phyloP scores from a whole-genome alignment of 1,140 invertebrate genomes.

The Nebria ingens region DNA sequence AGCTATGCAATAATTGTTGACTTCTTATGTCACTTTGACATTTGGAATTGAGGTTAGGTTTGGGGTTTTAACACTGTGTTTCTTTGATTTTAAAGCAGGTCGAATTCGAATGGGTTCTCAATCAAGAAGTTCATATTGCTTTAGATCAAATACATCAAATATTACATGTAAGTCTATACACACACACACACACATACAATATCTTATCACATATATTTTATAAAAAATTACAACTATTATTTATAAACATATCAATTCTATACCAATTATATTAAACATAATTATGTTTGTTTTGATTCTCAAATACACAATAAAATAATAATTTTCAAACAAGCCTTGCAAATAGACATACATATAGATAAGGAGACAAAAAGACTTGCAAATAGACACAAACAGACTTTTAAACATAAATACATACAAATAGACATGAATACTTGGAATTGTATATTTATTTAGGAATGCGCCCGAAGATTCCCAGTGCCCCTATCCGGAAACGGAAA shows the following conservation, averaged over 20 bases:
- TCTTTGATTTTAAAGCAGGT: conserved; percentile 61
- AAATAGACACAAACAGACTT: no score
- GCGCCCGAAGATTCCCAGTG: conserved; percentile 72
- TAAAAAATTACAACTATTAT: conserved; percentile 10
- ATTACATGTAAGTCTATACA: conserved; percentile 58
- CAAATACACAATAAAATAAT: conserved; percentile 12
- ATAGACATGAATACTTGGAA: no score
- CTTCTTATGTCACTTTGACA: no score
- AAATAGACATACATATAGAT: no score
- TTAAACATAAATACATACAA: no score
- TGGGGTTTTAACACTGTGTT: conserved; percentile 26
- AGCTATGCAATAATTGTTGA: no score
- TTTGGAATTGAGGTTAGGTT: conserved; percentile 34
- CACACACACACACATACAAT: no score
- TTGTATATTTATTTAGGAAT: no score
- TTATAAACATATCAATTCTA: conserved; percentile 12
- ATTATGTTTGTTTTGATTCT: conserved; percentile 13
- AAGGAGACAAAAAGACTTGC: no score
- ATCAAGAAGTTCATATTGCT: conserved; percentile 79
- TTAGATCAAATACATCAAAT: conserved; percentile 73
- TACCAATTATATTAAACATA: conserved; percentile 10
- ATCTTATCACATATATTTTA: no score
- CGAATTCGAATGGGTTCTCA: conserved; percentile 87
- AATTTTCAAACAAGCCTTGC: no score
- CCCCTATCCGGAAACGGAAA: conserved; percentile 72